Base-by-base conservation (phyloP, 2,797 vertebrate genomes). In the Steatocranus sp. region DNA sequence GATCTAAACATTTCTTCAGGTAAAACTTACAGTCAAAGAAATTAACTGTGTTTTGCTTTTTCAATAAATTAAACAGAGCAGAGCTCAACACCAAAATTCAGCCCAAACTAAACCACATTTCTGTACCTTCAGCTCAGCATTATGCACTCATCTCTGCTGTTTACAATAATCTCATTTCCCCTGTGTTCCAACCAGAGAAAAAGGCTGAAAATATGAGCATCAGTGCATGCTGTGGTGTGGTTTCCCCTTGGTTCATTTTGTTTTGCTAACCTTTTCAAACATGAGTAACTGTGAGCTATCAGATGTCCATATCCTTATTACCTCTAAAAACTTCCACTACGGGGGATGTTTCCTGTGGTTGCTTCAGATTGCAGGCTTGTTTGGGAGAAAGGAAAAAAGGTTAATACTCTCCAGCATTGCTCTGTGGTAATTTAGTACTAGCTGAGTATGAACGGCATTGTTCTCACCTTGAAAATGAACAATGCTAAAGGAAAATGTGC, bases 181-280 rank as follows among this genome's bases (percentile, higher is more conserved):
- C 3, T 4, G 49, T 10, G 70, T 43, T 79, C 68, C 79, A 49
- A 77, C 7, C 70, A 81, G 63, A 12, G 41, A 75, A 56, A 75
- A 54, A 75, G 38, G 66, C 27, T 80, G 61, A 86, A 83, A 83
- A 56, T 53, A 49, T 63, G 56, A 88, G 84, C 82, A 38, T 75
- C 38, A 8, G 75, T 14, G 73, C 76, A 49, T 18, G 30, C 83
- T 76, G 77, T 27, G 78, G 82, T 87, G 85, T 61, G 76, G 83
- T 84, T 83, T 79, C 70, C 78, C 86, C 81, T 81, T 7, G n/a
- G 56, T 84, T 90, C 82, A 76, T 81, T 89, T 86, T 92, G 90
- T 90, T 91, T 89, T 91, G 89, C 88, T 87, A 89, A 91, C 89
- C 89, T 90, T 87, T 89, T 84, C 87, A 83, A 90, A 92, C 84